phyloP scores from a whole-genome alignment of 2,797 vertebrate species.

The Lithobates sylvaticus region DNA sequence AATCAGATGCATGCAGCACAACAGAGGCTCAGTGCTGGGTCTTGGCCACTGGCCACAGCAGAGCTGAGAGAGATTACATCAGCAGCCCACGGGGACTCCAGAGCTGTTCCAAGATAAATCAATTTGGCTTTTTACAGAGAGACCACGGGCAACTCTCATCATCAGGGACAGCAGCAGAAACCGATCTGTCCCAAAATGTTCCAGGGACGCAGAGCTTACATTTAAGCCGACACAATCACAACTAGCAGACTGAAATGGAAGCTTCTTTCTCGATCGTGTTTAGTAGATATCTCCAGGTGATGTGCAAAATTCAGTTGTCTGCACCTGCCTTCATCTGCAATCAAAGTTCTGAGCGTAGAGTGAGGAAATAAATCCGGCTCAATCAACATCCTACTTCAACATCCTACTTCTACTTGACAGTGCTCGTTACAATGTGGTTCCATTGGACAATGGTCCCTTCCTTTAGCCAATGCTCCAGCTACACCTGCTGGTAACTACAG shows the following conservation, averaged over 20 bases:
- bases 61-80: conserved; percentile 73
- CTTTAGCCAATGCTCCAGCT: too few species aligned
- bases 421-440: too few species aligned
- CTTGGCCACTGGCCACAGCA: conserved; percentile 69
- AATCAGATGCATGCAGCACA: conserved; percentile 70
- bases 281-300: not conserved
- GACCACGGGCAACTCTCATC: conserved; percentile 72
- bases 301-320: too few species aligned
- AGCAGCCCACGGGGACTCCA: conserved; percentile 70
- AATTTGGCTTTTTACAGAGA: conserved; percentile 78
- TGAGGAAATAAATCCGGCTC: too few species aligned
- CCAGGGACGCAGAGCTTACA: conserved; percentile 26
- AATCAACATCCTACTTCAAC: too few species aligned
- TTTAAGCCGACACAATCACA: conserved; percentile 7
- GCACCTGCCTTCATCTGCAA: too few species aligned
- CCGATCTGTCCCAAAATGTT: not conserved
- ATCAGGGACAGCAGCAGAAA: conserved; percentile 57
- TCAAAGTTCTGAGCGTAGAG: too few species aligned
- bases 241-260: not conserved
- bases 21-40: conserved; percentile 71
- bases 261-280: not conserved
- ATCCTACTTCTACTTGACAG: too few species aligned
- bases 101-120: conserved; percentile 75
- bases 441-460: too few species aligned
- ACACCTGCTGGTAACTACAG: too few species aligned